Evolutionary conservation across 2,888 invertebrate species (phyloP).

Genomic region (Euzetes globulus): DNA sequence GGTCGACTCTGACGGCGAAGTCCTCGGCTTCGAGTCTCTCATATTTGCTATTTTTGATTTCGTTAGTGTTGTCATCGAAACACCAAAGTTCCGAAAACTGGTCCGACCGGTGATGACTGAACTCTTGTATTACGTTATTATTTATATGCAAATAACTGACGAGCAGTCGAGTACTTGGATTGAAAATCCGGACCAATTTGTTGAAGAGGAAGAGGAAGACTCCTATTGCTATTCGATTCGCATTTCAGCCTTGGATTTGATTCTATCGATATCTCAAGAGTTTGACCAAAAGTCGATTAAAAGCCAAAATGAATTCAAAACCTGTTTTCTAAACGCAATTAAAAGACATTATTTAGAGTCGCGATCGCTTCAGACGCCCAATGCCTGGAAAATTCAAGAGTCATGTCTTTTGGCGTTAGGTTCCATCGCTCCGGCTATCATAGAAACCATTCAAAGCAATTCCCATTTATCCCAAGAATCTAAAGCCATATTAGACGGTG

Average conservation of each 20-base stretch:
- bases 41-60: conserved; percentile 63
- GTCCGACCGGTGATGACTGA: conserved; percentile 58
- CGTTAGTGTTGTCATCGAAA: conserved; percentile 57
- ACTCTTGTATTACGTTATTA: conserved; percentile 58
- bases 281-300: conserved; percentile 49
- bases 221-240: conserved; percentile 59
- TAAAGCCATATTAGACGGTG: conserved; percentile 31
- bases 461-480: conserved; percentile 27
- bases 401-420: conserved; percentile 59
- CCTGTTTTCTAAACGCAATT: conserved; percentile 33
- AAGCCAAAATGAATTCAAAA: conserved; percentile 33
- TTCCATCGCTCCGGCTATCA: conserved; percentile 41
- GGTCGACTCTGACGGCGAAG: conserved; percentile 59
- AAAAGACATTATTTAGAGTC: conserved; percentile 36
- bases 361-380: neutral
- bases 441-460: conserved; percentile 30
- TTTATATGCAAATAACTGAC: conserved; percentile 62
- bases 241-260: conserved; percentile 59
- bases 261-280: conserved; percentile 53
- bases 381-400: conserved; percentile 59
- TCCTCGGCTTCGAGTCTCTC: conserved; percentile 58
- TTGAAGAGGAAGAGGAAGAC: conserved; percentile 59
- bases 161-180: conserved; percentile 59
- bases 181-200: conserved; percentile 59
- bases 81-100: conserved; percentile 53